Base-by-base conservation (phyloP, 2,888 invertebrate species). In the Archaeoteleia sp. region DNA sequence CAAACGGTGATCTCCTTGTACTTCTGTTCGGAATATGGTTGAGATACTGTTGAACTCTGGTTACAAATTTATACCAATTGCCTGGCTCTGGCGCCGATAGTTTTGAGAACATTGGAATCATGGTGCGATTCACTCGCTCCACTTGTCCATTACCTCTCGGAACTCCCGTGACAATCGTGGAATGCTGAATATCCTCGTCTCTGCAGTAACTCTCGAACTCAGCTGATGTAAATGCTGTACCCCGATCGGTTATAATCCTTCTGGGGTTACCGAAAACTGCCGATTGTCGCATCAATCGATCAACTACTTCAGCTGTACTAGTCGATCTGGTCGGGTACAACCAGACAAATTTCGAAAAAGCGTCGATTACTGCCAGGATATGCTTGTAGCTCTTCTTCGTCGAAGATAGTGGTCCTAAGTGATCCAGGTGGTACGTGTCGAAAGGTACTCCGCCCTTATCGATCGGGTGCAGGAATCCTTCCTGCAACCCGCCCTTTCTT, bases 71-170 rank as follows among this genome's bases (percentile, higher is more conserved):
- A n/a, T n/a, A n/a, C n/a, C n/a, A n/a, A n/a, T n/a, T n/a, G n/a
- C n/a, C n/a, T n/a, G n/a, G n/a, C n/a, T n/a, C n/a, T n/a, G n/a
- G n/a, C n/a, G n/a, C n/a, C n/a, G n/a, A n/a, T n/a, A n/a, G n/a
- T n/a, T n/a, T n/a, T n/a, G n/a, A n/a, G n/a, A n/a, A n/a, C n/a
- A n/a, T n/a, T n/a, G n/a, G n/a, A n/a, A n/a, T n/a, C n/a, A n/a
- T n/a, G n/a, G n/a, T n/a, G n/a, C n/a, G n/a, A n/a, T n/a, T n/a
- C n/a, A n/a, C n/a, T n/a, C n/a, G n/a, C n/a, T n/a, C n/a, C n/a
- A n/a, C n/a, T n/a, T 13, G n/a, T n/a, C 82, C 82, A 48, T 83
- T 84, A 8, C 79, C 77, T 45, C 82, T 53, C 7, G 83, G 81
- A 6, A 46, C 37, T n/a, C 54, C 55, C 1, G 45, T 55, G 7